Base-by-base conservation (phyloP, 2,888 invertebrate genomes). In the Lasiommata megera region DNA sequence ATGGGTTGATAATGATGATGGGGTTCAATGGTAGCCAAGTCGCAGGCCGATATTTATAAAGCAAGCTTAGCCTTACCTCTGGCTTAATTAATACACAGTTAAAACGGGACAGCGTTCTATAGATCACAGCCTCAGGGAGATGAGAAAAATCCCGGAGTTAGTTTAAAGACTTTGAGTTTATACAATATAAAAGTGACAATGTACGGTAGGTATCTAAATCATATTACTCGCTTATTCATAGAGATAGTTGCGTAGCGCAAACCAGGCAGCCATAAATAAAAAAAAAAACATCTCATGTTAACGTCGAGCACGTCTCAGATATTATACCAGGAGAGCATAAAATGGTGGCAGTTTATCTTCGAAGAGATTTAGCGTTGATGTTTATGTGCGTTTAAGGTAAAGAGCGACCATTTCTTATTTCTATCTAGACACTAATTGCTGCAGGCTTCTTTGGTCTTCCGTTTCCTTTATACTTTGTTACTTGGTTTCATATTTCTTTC, bases 321-420 rank as follows among this genome's bases (percentile, higher is more conserved):
- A 14, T 48, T 48, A 37, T 12, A 23, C 48, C 12, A 1, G 36
- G 37, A 34, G 14, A n/a, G 36, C 48, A 48, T 37, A 37, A 47
- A 48, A 23, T 37, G 48, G 18, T 9, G 23, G 37, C 36, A 37
- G 37, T 38, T 38, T 12, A 54, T 54, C 47, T 54, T 17, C 6
- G 36, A 6, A 38, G 29, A 47, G 47, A 40, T 54, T 34, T 47
- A 47, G 8, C 37, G 46, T 23, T 46, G 46, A 46, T 54, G 47
- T 47, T 31, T 47, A 54, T 36, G 44, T 12, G 54, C 29, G 16
- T 47, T 54, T 54, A 46, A 47, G 54, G 46, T 47, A 54, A 54
- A 38, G 14, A 17, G 54, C 43, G 18, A 17, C 47, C 40, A 37
- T 54, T 54, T 29, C 17, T 38, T 40, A 54, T 47, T 29, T 46